phyloP scores from a whole-genome alignment of 2,888 invertebrate genomes.

The Pterostichus niger region DNA sequence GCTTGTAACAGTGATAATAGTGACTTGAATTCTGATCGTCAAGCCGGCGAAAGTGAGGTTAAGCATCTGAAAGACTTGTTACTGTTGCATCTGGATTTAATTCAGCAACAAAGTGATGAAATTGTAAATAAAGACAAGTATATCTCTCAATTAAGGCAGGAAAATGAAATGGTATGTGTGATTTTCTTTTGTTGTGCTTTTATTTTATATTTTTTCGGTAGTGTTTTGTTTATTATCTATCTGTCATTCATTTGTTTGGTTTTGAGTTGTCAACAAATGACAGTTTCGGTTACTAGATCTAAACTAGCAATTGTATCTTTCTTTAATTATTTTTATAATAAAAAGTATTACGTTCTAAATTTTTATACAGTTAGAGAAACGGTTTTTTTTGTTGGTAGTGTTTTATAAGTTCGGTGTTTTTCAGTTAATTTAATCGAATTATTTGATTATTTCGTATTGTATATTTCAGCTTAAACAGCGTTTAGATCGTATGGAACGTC shows the following conservation, averaged over 20 bases:
- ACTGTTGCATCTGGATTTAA: slow-evolving; percentile 90
- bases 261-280: slow-evolving; percentile 55
- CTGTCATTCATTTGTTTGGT: slow-evolving; percentile 63
- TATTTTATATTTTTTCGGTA: slow-evolving; percentile 26
- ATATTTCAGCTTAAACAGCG: slow-evolving; percentile 82
- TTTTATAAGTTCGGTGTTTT: slow-evolving; percentile 42
- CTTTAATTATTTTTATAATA: neutral
- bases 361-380: neutral
- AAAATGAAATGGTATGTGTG: slow-evolving; percentile 87
- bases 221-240: slow-evolving; percentile 63
- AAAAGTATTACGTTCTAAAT: slow-evolving; percentile 1
- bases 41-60: slow-evolving; percentile 81
- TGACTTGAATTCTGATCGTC: slow-evolving; percentile 70
- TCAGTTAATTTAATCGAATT: neutral
- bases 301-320: slow-evolving; percentile 14
- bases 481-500: slow-evolving; percentile 84
- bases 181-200: slow-evolving; percentile 43
- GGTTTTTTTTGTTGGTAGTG: slow-evolving; percentile 19
- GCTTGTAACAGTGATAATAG: slow-evolving; percentile 80
- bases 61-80: slow-evolving; percentile 88
- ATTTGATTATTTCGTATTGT: slow-evolving; percentile 38
- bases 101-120: slow-evolving; percentile 93
- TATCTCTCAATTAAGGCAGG: slow-evolving; percentile 85
- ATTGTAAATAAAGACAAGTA: slow-evolving; percentile 89
- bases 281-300: neutral